phyloP scores from a whole-genome alignment of 2,888 invertebrate species.

The Pterostichus niger region DNA sequence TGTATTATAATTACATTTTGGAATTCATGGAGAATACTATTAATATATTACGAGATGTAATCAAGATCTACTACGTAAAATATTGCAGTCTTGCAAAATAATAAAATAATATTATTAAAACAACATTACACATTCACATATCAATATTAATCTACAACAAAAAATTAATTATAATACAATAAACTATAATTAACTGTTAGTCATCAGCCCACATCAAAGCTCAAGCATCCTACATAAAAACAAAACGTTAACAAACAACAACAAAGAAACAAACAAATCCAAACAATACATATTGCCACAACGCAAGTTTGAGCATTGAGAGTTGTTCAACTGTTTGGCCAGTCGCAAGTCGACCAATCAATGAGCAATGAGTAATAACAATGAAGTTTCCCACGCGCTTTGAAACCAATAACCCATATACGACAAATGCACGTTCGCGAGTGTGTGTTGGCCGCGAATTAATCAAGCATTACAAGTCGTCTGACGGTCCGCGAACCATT shows the following conservation, averaged over 20 bases:
- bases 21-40: no score
- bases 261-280: constrained; percentile 10
- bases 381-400: constrained; percentile 37
- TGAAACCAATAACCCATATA: constrained; percentile 51
- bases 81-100: not conserved
- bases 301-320: constrained; percentile 11
- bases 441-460: constrained; percentile 29
- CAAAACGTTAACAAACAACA: not conserved
- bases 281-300: constrained; percentile 43
- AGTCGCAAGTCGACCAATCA: constrained; percentile 22
- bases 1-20: no score
- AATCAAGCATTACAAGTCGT: constrained; percentile 40
- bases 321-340: constrained; percentile 9
- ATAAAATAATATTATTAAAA: constrained; percentile 6
- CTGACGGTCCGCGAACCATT: constrained; percentile 24
- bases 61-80: no score
- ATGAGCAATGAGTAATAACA: constrained; percentile 30
- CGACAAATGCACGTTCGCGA: constrained; percentile 3
- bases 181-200: constrained; percentile 23
- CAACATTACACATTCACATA: constrained; percentile 24
- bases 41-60: no score
- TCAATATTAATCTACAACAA: not conserved
- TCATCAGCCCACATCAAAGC: constrained; percentile 40
- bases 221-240: constrained; percentile 30
- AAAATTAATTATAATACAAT: constrained; percentile 29